A percentile compares a stretch with the other conserved stretches of the same genome.
These are phyloP conservation scores for Anticlea derivata DNA, from an alignment of 2,888 invertebrate species.

Conservation along the genomic window DNA sequence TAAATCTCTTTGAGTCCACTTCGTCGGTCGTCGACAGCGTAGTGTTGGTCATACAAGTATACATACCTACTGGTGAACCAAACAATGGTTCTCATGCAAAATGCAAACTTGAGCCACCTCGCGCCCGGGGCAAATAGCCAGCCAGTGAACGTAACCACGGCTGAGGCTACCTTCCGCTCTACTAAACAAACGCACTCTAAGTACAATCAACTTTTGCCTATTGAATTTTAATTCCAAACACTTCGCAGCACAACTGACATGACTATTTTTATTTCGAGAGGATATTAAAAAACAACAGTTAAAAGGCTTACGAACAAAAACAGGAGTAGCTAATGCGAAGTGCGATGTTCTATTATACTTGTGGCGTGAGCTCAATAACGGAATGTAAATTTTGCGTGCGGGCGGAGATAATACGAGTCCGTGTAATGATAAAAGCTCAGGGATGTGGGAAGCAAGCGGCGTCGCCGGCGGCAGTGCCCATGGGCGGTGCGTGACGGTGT, in stretches of 20 bases:
- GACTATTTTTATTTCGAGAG: constrained; percentile 52
- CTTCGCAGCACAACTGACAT: constrained; percentile 23
- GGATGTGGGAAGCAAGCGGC: constrained; percentile 26
- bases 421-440: constrained; percentile 46
- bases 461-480: constrained; percentile 27
- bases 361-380: constrained; percentile 49
- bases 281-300: constrained; percentile 45
- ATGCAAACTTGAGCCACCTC: constrained; percentile 59
- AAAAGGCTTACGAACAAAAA: constrained; percentile 51
- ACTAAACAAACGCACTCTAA: constrained; percentile 55
- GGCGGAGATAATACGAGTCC: constrained; percentile 47
- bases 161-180: constrained; percentile 50
- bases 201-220: constrained; percentile 48
- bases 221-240: constrained; percentile 44
- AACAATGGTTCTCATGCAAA: constrained; percentile 70
- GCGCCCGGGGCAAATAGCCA: constrained; percentile 45
- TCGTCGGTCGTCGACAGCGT: constrained; percentile 21
- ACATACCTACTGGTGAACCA: constrained; percentile 37
- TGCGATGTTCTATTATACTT: constrained; percentile 51
- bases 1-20: constrained; percentile 32
- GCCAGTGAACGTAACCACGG: constrained; percentile 49
- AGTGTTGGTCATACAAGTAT: constrained; percentile 22
- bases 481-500: constrained; percentile 29
- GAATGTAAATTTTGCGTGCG: constrained; percentile 64
- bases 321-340: constrained; percentile 52